Percentiles rank a stretch among this genome's conserved stretches.
phyloP scores from a whole-genome alignment of 2,113 vertebrate species.

The Hymenochirus boettgeri region DNA sequence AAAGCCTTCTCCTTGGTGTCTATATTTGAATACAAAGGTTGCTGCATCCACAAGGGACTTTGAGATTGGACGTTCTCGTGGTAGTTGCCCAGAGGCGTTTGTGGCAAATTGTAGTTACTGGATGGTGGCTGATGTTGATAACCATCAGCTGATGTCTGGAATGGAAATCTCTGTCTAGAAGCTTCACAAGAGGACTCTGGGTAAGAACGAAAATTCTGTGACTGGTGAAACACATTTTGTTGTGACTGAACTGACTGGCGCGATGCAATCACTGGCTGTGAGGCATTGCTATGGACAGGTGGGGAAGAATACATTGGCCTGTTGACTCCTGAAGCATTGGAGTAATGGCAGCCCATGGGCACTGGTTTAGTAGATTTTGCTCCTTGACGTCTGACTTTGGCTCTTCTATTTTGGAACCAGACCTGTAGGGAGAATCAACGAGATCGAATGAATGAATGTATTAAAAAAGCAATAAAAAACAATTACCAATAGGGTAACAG shows the following conservation, averaged over 20 bases:
- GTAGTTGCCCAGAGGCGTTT: not conserved
- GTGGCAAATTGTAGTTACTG: not conserved
- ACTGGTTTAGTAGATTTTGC: constrained; percentile 29
- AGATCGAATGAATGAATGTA: no score
- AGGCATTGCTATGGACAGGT: no score
- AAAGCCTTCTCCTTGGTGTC: not conserved
- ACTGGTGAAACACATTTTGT: no score
- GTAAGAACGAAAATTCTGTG: not conserved
- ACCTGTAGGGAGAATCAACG: constrained; percentile 67
- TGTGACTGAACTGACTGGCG: no score
- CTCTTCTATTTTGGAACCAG: constrained; percentile 87
- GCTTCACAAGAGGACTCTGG: no score
- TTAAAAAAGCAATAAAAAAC: no score
- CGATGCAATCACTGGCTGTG: no score
- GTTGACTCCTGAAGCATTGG: not conserved
- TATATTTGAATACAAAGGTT: not conserved
- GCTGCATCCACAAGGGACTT: not conserved
- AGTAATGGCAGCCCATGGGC: not conserved
- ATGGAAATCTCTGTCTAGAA: not conserved
- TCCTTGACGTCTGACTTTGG: constrained; percentile 76
- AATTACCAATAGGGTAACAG: no score
- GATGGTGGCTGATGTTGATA: not conserved
- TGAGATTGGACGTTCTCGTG: not conserved
- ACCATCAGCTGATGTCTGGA: not conserved
- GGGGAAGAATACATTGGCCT: not conserved